Evolutionary conservation across 2,113 vertebrate species (phyloP).

Genomic region (Misgurnus anguillicaudatus): DNA sequence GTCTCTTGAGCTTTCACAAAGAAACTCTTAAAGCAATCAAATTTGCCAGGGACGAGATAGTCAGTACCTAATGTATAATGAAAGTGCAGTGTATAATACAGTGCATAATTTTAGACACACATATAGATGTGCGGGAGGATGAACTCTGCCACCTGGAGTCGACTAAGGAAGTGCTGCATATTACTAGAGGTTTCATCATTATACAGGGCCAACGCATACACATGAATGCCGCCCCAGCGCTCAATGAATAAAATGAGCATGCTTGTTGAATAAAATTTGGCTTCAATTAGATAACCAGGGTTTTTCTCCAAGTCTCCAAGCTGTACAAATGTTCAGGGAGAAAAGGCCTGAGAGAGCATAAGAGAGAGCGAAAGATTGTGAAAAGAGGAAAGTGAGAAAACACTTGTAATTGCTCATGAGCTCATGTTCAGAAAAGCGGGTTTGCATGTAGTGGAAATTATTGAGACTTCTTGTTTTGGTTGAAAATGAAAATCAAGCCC

Average conservation of each 20-base stretch:
- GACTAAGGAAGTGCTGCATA: constrained; percentile 25
- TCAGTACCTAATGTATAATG: no score
- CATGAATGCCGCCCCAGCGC: neutral
- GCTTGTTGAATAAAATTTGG: constrained; percentile 22
- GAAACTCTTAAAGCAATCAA: no score
- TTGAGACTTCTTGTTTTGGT: constrained; percentile 8
- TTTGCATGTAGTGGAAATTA: constrained; percentile 14
- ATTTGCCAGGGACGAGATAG: no score
- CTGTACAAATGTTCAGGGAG: constrained; percentile 36
- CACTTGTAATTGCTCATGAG: constrained; percentile 32
- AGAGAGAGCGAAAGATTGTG: constrained; percentile 10
- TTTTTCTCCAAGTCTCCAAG: neutral
- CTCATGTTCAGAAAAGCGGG: constrained; percentile 4
- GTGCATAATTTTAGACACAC: neutral
- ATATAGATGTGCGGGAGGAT: neutral
- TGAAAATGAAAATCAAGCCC: neutral
- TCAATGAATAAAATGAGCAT: neutral
- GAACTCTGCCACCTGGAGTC: constrained; percentile 33
- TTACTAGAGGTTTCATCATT: constrained; percentile 36
- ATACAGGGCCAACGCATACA: constrained; percentile 7
- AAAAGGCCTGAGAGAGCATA: constrained; percentile 26
- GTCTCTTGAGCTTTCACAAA: no score
- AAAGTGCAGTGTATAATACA: no score
- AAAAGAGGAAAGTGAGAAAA: constrained; percentile 6
- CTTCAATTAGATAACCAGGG: constrained; percentile 28